Conservation (phyloP, 2,113 vertebrate species). For the Suricata suricatta region DNA sequence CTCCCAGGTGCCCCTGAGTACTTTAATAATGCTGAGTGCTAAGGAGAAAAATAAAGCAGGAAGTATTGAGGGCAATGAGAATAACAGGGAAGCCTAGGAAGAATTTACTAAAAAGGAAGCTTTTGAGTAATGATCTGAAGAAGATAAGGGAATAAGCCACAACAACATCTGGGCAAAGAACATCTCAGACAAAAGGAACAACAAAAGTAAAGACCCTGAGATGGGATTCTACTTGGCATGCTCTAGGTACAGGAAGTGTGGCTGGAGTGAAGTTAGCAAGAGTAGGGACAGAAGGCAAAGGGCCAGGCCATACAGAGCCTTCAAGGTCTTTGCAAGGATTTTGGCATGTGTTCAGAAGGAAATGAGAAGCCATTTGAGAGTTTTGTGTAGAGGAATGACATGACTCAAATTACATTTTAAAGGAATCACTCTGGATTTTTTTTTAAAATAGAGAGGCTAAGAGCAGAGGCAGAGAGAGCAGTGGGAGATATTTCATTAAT, state of each 20-base stretch:
- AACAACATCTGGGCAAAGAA: background rate
- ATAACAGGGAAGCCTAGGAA: background rate
- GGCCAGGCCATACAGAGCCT: background rate
- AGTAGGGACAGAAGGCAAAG: background rate
- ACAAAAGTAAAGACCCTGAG: background rate
- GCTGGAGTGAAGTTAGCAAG: background rate
- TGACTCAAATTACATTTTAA: conserved; percentile 29
- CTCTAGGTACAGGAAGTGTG: background rate
- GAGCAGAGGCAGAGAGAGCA: background rate
- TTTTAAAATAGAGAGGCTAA: background rate
- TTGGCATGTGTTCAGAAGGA: conserved; percentile 4
- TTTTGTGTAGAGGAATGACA: background rate
- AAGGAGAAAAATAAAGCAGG: background rate
- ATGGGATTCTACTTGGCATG: background rate
- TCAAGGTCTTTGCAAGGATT: background rate
- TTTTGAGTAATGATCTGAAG: conserved; percentile 24
- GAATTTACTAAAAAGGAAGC: background rate
- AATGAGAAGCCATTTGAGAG: background rate
- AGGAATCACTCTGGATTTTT: background rate
- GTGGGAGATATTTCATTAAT: background rate
- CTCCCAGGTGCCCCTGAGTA: background rate
- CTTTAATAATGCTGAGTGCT: conserved; percentile 15
- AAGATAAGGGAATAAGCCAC: background rate
- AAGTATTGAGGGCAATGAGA: background rate
- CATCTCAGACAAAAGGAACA: conserved; percentile 29